Conservation (phyloP, 64 coral and sea anemone species). For the Cladopsammia gracilis region DNA sequence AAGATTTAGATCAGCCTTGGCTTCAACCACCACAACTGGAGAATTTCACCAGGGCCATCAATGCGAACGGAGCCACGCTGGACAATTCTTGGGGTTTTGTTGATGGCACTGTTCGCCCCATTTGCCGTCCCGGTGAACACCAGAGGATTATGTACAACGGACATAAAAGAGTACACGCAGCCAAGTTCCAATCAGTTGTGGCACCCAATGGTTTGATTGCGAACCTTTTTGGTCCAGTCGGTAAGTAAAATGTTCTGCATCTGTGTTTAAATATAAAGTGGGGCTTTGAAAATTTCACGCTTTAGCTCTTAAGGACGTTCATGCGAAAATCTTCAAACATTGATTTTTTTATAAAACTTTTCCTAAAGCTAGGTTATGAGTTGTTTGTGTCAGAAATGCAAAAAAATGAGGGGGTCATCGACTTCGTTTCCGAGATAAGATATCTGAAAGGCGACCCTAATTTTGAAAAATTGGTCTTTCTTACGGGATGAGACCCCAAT, state of each 20-base stretch:
- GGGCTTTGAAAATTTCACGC: no score
- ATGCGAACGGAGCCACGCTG: conserved; percentile 16
- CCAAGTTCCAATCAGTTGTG: conserved; percentile 60
- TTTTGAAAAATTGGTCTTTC: no score
- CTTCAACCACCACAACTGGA: conserved; percentile 25
- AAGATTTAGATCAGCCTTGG: conserved; percentile 64
- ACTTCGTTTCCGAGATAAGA: no score
- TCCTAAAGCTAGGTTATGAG: no score
- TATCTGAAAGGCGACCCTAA: no score
- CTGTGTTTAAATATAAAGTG: no score
- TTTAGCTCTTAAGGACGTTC: no score
- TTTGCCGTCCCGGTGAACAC: conserved; percentile 48
- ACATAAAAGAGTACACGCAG: conserved; percentile 60
- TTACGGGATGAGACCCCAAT: no score
- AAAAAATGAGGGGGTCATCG: no score
- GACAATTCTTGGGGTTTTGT: conserved; percentile 76
- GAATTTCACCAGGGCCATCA: conserved; percentile 33
- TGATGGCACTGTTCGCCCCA: conserved; percentile 61
- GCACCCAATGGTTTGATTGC: conserved; percentile 60
- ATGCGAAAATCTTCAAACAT: no score
- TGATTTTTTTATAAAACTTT: no score
- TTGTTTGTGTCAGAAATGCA: no score
- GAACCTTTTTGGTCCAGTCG: conserved; percentile 64
- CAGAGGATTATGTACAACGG: conserved; percentile 71
- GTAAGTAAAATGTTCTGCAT: not conserved